Conservation (phyloP, 2,113 vertebrate species). For the Bufo gargarizans region DNA sequence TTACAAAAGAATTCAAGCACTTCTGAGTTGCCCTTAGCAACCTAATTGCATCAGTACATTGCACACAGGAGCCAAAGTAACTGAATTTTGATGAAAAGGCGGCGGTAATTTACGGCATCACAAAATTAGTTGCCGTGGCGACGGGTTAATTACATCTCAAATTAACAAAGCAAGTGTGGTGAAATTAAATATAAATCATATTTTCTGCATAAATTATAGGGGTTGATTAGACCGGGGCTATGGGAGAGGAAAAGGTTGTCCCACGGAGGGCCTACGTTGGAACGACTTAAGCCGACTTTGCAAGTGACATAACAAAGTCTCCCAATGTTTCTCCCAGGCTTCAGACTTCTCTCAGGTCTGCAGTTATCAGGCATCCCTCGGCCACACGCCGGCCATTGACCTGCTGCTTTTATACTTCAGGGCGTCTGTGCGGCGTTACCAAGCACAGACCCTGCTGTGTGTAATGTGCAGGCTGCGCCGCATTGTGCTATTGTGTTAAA, state of each 20-base stretch:
- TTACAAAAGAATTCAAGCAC: slow-evolving; percentile 99
- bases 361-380: slow-evolving; percentile 33
- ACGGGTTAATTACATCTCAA: slow-evolving; percentile 99
- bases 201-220: slow-evolving; percentile 99
- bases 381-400: slow-evolving; percentile 12
- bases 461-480: not conserved
- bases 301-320: slow-evolving; percentile 53
- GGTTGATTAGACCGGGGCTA: slow-evolving; percentile 99
- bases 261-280: slow-evolving; percentile 97
- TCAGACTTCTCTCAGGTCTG: slow-evolving; percentile 21
- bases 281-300: slow-evolving; percentile 67
- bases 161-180: slow-evolving; percentile 99
- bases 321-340: not conserved
- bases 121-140: slow-evolving; percentile 99
- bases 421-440: slow-evolving; percentile 21
- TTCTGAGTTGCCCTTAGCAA: slow-evolving; percentile 99
- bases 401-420: slow-evolving; percentile 31
- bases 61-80: slow-evolving; percentile 99
- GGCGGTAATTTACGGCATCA: slow-evolving; percentile 99
- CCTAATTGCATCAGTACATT: slow-evolving; percentile 99
- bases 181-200: slow-evolving; percentile 99
- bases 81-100: slow-evolving; percentile 99
- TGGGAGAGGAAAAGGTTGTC: slow-evolving; percentile 99
- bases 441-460: slow-evolving; percentile 30
- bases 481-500: slow-evolving; percentile 22